Percentiles rank a stretch among this genome's conserved stretches.
Evolutionary conservation across 2,888 invertebrate species (phyloP).

Genomic region (Chrysopilus asiliformis): DNA sequence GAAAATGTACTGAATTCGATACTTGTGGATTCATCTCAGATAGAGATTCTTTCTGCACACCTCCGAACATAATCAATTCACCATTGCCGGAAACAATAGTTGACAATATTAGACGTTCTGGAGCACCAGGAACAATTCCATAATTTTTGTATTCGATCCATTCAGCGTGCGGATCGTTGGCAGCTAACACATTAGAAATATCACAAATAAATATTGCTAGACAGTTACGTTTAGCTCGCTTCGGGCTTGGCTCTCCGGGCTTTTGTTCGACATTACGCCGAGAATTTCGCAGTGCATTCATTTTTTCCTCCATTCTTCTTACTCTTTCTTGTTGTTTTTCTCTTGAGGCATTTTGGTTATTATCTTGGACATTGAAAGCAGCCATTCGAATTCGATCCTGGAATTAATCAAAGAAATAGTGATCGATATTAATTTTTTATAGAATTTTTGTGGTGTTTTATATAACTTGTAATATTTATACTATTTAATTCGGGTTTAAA

Average conservation of each 20-base stretch:
- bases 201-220: constrained; percentile 78
- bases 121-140: constrained; percentile 52
- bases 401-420: too few relatives aligned
- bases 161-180: constrained; percentile 39
- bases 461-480: too few relatives aligned
- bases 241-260: constrained; percentile 37
- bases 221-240: constrained; percentile 50
- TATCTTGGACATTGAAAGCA: constrained; percentile 39
- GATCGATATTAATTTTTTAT: too few relatives aligned
- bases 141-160: constrained; percentile 42
- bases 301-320: constrained; percentile 49
- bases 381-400: constrained; percentile 42
- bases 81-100: constrained; percentile 80
- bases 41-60: constrained; percentile 68
- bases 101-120: constrained; percentile 83
- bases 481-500: too few relatives aligned
- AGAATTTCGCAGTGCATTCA: constrained; percentile 35
- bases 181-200: constrained; percentile 55
- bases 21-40: constrained; percentile 51
- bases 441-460: too few relatives aligned
- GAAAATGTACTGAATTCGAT: constrained; percentile 64
- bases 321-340: constrained; percentile 50
- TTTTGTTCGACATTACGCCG: constrained; percentile 16
- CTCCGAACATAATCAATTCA: constrained; percentile 93
- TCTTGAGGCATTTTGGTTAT: constrained; percentile 37